Conservation (phyloP, 2,888 invertebrate genomes). For the Xanthia togata region DNA sequence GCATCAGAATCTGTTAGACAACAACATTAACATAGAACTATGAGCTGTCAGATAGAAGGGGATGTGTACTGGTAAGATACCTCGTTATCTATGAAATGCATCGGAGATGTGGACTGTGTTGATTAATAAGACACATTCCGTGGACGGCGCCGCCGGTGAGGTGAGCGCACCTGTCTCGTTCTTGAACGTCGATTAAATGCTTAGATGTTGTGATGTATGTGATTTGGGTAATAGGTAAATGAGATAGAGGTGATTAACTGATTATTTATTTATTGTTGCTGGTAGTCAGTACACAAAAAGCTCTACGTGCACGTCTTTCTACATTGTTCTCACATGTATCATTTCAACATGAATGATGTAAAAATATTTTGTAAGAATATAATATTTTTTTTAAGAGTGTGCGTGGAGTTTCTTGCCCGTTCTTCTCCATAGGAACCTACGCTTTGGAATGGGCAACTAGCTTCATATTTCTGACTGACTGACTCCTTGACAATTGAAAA, state of each 20-base stretch:
- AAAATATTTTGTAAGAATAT: no score
- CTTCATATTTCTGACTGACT: no score
- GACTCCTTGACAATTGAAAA: no score
- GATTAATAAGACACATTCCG: slow-evolving; percentile 29
- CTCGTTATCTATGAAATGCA: slow-evolving; percentile 25
- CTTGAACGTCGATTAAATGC: background rate
- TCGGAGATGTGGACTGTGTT: slow-evolving; percentile 15
- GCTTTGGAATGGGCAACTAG: no score
- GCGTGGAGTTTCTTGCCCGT: no score
- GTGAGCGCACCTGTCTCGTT: slow-evolving; percentile 17
- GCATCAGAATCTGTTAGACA: background rate
- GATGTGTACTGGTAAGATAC: background rate
- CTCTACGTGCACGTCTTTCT: no score
- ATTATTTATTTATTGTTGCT: slow-evolving; percentile 1
- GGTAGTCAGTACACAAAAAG: background rate
- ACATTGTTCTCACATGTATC: no score
- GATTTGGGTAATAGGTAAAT: slow-evolving; percentile 27
- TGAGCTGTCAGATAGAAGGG: background rate
- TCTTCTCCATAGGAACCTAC: no score
- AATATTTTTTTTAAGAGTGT: no score
- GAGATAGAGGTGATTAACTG: background rate
- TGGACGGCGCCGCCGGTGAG: slow-evolving; percentile 12
- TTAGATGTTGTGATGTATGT: slow-evolving; percentile 6
- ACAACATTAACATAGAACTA: background rate
- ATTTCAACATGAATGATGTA: no score